A percentile compares a stretch with the other conserved stretches of the same genome.
Conservation (phyloP, 2,888 invertebrate genomes). For the Protula sp. region DNA sequence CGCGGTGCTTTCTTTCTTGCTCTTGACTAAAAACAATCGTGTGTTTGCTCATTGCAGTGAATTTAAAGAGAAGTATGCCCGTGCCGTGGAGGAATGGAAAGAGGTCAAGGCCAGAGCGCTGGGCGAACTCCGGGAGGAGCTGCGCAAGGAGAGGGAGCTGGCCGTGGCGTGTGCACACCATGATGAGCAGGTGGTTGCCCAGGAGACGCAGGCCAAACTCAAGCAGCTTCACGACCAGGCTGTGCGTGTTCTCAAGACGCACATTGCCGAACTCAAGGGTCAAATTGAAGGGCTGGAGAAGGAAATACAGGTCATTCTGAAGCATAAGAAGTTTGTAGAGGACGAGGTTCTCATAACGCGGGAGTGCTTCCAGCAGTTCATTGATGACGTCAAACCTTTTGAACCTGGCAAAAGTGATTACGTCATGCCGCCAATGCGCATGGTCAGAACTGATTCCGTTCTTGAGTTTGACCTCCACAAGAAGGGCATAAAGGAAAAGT, state of each 20-base stretch:
- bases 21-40: no score
- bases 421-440: slow-evolving; percentile 23
- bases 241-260: slow-evolving; percentile 26
- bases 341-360: slow-evolving; percentile 13
- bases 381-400: slow-evolving; percentile 31
- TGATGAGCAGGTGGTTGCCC: slow-evolving; percentile 26
- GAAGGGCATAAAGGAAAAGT: no score
- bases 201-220: slow-evolving; percentile 27
- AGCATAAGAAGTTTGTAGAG: not conserved
- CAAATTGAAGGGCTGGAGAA: not conserved
- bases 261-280: not conserved
- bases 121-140: not conserved
- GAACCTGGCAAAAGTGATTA: slow-evolving; percentile 32
- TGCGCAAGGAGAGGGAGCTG: slow-evolving; percentile 34
- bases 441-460: no score
- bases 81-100: not conserved
- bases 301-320: not conserved
- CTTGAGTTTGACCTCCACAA: no score
- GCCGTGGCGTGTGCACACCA: slow-evolving; percentile 30
- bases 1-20: no score
- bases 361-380: slow-evolving; percentile 34
- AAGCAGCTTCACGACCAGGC: slow-evolving; percentile 30
- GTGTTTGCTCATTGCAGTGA: no score
- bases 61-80: not conserved
- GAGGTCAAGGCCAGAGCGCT: not conserved